phyloP scores from a whole-genome alignment of 1,140 invertebrate species.

The Drosophila melanica region DNA sequence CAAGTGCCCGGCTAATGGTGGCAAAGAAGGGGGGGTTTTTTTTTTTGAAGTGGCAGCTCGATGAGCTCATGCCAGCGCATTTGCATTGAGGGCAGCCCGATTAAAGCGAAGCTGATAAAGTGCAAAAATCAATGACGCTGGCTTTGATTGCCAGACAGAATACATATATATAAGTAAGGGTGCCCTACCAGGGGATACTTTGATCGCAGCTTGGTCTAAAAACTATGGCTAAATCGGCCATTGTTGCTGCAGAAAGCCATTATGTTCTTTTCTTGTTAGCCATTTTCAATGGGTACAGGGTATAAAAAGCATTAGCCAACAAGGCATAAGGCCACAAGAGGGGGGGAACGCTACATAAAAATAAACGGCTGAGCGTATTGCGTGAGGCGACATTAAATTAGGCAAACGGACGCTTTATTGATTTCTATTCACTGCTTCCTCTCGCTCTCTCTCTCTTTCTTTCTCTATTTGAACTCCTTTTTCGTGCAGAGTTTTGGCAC shows the following conservation, averaged over 20 bases:
- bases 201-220: background rate
- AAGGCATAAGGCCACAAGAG: background rate
- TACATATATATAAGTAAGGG: no score
- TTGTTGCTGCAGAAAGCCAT: no score
- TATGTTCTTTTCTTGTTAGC: background rate
- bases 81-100: conserved; percentile 30
- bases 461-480: conserved; percentile 26
- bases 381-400: conserved; percentile 67
- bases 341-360: conserved; percentile 43
- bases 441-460: conserved; percentile 12
- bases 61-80: conserved; percentile 65
- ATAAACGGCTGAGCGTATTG: conserved; percentile 62
- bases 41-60: conserved; percentile 13
- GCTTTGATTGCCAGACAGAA: conserved; percentile 45
- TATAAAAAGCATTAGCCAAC: background rate
- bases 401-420: conserved; percentile 58
- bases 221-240: no score
- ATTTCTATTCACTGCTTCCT: conserved; percentile 49
- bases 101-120: conserved; percentile 75
- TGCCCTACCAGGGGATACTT: background rate
- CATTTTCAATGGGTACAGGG: background rate
- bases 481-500: conserved; percentile 36
- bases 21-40: no score
- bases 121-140: conserved; percentile 75
- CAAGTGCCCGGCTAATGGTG: conserved; percentile 22